Percentiles rank a stretch among this genome's conserved stretches.
Conservation (phyloP, 2,888 invertebrate species). For the Parnassius smintheus region DNA sequence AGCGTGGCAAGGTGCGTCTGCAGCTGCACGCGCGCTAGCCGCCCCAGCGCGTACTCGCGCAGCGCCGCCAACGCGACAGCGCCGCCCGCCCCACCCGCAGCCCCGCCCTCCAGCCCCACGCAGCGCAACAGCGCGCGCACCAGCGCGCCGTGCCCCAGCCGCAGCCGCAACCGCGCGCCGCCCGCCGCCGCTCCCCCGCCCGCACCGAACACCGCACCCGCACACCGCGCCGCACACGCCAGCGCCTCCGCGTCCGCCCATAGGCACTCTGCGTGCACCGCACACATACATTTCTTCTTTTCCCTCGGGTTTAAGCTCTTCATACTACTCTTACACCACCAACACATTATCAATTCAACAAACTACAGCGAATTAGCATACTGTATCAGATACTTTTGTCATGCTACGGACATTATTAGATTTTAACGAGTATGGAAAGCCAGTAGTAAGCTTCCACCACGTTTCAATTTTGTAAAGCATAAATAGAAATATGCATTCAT, state of each 20-base stretch:
- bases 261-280: conserved; percentile 84
- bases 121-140: conserved; percentile 88
- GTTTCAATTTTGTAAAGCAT: too few species aligned
- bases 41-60: conserved; percentile 43
- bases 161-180: conserved; percentile 57
- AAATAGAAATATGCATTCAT: too few species aligned
- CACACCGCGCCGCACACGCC: conserved; percentile 72
- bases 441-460: too few species aligned
- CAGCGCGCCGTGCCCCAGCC: conserved; percentile 90
- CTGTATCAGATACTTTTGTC: too few species aligned
- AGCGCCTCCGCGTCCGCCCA: conserved; percentile 94
- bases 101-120: conserved; percentile 86
- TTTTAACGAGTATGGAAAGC: too few species aligned
- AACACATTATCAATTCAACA: too few species aligned
- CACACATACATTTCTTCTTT: conserved; percentile 75
- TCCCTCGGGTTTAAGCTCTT: too few species aligned
- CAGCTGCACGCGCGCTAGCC: conserved; percentile 84
- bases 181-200: conserved; percentile 83
- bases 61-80: conserved; percentile 74
- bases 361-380: too few species aligned
- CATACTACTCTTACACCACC: too few species aligned
- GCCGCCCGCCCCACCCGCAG: conserved; percentile 88
- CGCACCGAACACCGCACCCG: conserved; percentile 78
- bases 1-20: conserved; percentile 85
- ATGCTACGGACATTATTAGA: too few species aligned